These are phyloP conservation scores for Orius insidiosus DNA, from an alignment of 1,140 invertebrate genomes.

Conservation along the genomic window DNA sequence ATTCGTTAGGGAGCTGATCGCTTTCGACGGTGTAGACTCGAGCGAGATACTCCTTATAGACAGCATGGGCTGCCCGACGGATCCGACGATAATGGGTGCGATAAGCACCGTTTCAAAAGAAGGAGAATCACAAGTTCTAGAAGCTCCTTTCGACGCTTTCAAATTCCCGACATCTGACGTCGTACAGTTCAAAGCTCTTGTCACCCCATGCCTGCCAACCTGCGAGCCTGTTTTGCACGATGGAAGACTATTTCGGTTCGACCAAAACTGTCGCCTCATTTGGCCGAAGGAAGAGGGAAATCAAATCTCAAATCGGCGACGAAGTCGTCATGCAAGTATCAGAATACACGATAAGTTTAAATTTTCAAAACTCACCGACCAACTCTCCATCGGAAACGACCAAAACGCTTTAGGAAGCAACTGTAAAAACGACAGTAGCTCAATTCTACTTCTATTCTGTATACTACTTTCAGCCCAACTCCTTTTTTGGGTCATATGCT, in stretches of 20 bases:
- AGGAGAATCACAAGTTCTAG: slow-evolving; percentile 25
- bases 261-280: slow-evolving; percentile 26
- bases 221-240: slow-evolving; percentile 32
- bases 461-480: neutral
- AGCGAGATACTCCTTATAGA: slow-evolving; percentile 35
- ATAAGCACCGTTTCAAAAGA: slow-evolving; percentile 23
- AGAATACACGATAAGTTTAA: slow-evolving; percentile 33
- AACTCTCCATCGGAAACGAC: neutral
- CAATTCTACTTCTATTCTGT: neutral
- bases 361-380: slow-evolving; percentile 18
- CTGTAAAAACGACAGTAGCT: neutral
- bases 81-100: slow-evolving; percentile 32
- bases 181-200: slow-evolving; percentile 35
- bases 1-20: slow-evolving; percentile 35
- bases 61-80: slow-evolving; percentile 32
- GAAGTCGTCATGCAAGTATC: slow-evolving; percentile 32
- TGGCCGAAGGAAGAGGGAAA: slow-evolving; percentile 24
- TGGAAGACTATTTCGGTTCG: slow-evolving; percentile 28
- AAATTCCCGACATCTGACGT: slow-evolving; percentile 37
- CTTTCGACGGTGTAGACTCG: slow-evolving; percentile 33
- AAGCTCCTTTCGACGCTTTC: slow-evolving; percentile 36
- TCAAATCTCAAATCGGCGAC: slow-evolving; percentile 18
- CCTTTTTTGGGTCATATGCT: neutral
- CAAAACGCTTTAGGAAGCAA: no score
- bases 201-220: slow-evolving; percentile 33